Evolutionary conservation across 2,797 vertebrate species (phyloP).

Genomic region (Hoplostethus atlanticus): DNA sequence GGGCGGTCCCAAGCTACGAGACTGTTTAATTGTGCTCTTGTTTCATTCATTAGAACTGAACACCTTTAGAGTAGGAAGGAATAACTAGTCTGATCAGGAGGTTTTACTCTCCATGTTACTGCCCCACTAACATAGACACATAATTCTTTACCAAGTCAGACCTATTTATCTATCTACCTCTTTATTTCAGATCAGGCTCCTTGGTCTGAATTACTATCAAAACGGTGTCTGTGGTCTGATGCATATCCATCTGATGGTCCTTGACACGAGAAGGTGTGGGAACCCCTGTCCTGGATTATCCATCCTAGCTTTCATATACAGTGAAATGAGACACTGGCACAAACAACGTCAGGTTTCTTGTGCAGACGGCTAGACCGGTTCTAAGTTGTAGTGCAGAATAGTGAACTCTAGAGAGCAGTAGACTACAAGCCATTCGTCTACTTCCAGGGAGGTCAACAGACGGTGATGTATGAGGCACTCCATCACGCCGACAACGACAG

Average conservation of each 20-base stretch:
- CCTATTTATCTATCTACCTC: too few species aligned
- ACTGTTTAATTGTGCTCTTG: neutral
- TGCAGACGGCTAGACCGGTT: too few species aligned
- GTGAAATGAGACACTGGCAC: constrained; percentile 1
- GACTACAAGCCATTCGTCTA: constrained; percentile 54
- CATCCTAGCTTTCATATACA: neutral
- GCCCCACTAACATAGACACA: too few species aligned
- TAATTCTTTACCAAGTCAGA: too few species aligned
- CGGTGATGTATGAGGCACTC: constrained; percentile 41
- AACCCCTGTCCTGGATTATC: neutral
- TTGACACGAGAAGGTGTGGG: neutral
- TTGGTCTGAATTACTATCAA: too few species aligned
- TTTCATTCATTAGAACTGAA: neutral
- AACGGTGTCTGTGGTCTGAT: too few species aligned
- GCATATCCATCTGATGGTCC: too few species aligned
- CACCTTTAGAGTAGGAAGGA: too few species aligned
- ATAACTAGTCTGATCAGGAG: too few species aligned
- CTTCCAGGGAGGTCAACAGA: constrained; percentile 38
- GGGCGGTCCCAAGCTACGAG: neutral
- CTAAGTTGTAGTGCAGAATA: constrained; percentile 56
- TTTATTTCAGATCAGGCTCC: too few species aligned
- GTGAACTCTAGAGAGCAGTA: constrained; percentile 73
- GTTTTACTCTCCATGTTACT: too few species aligned
- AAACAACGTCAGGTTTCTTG: too few species aligned
- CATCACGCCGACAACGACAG: constrained; percentile 56